These are phyloP conservation scores for Gobiocypris rarus DNA, from an alignment of 2,113 vertebrate genomes.

Conservation along the genomic window DNA sequence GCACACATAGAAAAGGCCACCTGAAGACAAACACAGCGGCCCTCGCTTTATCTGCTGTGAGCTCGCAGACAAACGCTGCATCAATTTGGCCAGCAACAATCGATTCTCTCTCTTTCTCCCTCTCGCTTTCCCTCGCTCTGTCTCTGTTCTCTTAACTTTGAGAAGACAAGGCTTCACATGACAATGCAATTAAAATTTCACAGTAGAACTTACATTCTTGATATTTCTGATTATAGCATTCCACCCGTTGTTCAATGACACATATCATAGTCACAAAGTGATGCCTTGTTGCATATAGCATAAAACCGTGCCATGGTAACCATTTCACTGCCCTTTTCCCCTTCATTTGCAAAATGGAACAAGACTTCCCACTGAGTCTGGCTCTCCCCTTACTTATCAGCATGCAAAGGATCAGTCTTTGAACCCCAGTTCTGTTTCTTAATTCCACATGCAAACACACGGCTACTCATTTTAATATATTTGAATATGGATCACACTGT, in stretches of 20 bases:
- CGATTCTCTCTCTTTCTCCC: slow-evolving; percentile 71
- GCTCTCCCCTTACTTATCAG: slow-evolving; percentile 68
- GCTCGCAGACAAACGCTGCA: slow-evolving; percentile 73
- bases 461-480: slow-evolving; percentile 78
- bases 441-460: slow-evolving; percentile 79
- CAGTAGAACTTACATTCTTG: slow-evolving; percentile 28
- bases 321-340: slow-evolving; percentile 63
- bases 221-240: slow-evolving; percentile 34
- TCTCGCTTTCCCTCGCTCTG: slow-evolving; percentile 47
- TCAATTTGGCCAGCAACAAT: slow-evolving; percentile 80
- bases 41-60: slow-evolving; percentile 73
- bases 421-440: slow-evolving; percentile 67
- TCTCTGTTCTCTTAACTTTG: slow-evolving; percentile 18
- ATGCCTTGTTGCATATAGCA: slow-evolving; percentile 49
- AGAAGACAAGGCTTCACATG: slow-evolving; percentile 29
- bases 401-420: slow-evolving; percentile 74
- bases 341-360: slow-evolving; percentile 69
- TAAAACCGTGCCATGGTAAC: slow-evolving; percentile 59
- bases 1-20: slow-evolving; percentile 81
- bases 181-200: slow-evolving; percentile 18
- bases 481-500: slow-evolving; percentile 79
- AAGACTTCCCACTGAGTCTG: slow-evolving; percentile 64
- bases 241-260: slow-evolving; percentile 52
- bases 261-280: slow-evolving; percentile 65
- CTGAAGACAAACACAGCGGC: slow-evolving; percentile 78